These are phyloP conservation scores for Phalacrocorax pelagicus DNA, from an alignment of 2,113 vertebrate genomes.

Conservation along the genomic window DNA sequence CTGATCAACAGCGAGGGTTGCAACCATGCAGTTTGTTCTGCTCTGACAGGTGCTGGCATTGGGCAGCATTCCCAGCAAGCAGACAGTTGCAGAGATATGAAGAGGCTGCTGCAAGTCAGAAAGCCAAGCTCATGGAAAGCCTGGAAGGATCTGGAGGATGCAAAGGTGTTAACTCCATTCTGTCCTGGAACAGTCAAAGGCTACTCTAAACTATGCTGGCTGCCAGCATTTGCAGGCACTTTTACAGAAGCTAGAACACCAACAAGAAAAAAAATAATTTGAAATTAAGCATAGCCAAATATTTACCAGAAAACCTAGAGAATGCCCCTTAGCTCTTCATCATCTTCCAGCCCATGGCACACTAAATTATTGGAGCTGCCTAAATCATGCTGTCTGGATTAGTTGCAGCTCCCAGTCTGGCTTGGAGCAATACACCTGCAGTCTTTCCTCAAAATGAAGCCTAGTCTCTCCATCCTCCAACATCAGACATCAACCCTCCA, in stretches of 20 bases:
- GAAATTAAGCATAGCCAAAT: background rate
- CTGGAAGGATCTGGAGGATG: background rate
- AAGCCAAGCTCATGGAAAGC: background rate
- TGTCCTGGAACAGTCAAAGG: background rate
- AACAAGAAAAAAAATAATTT: background rate
- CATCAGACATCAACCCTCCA: background rate
- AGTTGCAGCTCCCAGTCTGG: background rate
- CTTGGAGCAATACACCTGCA: background rate
- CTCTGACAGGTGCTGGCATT: background rate
- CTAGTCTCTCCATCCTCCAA: background rate
- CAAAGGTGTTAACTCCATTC: constrained; percentile 1
- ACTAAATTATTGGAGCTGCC: background rate
- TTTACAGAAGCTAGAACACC: background rate
- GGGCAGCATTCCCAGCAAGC: constrained; percentile 1
- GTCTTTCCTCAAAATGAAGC: background rate
- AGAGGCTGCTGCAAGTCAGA: constrained; percentile 11
- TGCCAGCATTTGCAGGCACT: background rate
- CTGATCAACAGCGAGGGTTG: background rate
- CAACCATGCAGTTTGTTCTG: background rate
- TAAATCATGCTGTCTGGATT: background rate
- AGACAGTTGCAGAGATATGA: background rate
- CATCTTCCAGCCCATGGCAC: background rate
- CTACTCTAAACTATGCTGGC: background rate
- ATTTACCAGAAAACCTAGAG: background rate
- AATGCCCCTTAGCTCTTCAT: background rate